Evolutionary conservation across 1,140 invertebrate genomes (phyloP).

Genomic region (Ylistrum balloti): DNA sequence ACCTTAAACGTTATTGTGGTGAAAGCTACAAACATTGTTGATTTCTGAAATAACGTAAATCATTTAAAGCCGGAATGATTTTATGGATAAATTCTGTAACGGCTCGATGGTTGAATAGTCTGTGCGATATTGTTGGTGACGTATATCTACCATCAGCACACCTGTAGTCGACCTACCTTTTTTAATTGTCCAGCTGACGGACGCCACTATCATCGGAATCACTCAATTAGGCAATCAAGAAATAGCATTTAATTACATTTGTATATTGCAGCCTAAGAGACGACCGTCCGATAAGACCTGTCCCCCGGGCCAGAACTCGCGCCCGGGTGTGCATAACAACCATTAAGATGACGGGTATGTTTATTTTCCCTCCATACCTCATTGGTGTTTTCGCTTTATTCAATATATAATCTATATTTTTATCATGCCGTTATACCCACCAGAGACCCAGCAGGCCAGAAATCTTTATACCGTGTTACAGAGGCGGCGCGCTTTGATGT

Average conservation of each 20-base stretch:
- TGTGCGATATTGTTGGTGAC: not conserved
- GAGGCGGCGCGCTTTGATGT: not conserved
- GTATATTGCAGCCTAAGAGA: not conserved
- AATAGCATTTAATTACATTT: slow-evolving; percentile 31
- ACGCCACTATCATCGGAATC: not conserved
- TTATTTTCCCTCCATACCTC: slow-evolving; percentile 4
- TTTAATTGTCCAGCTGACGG: not conserved
- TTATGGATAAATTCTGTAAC: not conserved
- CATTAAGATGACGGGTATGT: not conserved
- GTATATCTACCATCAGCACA: not conserved
- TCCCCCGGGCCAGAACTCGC: not conserved
- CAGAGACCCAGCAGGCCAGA: not conserved
- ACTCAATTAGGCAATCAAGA: slow-evolving; percentile 5
- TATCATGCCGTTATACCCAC: not conserved
- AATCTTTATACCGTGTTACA: not conserved
- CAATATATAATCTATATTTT: slow-evolving; percentile 36
- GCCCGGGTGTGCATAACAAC: not conserved
- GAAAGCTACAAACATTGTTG: not conserved
- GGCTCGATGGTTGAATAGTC: not conserved
- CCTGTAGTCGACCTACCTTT: not conserved
- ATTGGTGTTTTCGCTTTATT: not conserved
- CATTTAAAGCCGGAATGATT: not conserved
- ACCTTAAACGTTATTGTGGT: not conserved
- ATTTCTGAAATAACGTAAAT: not conserved
- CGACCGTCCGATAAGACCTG: not conserved